Conservation (phyloP, 2,113 vertebrate genomes). For the Vidua chalybeata region DNA sequence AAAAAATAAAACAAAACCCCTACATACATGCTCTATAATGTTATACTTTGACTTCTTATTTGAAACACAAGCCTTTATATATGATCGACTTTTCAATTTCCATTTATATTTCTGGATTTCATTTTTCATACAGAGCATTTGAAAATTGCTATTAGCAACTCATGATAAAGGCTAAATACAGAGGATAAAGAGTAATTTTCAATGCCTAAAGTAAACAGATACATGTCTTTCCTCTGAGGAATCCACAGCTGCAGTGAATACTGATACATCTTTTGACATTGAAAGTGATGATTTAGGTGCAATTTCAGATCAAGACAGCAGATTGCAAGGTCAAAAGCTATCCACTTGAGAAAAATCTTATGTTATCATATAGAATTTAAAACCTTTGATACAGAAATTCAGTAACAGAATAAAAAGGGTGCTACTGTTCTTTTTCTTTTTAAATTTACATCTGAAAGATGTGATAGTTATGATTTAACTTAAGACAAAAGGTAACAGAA, state of each 20-base stretch:
- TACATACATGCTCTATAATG: background rate
- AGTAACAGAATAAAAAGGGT: background rate
- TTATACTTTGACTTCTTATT: background rate
- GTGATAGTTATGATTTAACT: background rate
- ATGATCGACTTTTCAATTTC: background rate
- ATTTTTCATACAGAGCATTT: background rate
- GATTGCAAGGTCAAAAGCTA: conserved; percentile 8
- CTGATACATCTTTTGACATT: conserved; percentile 18
- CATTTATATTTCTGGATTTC: background rate
- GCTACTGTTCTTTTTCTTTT: background rate
- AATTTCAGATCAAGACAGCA: conserved; percentile 43
- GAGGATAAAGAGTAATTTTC: background rate
- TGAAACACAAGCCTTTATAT: background rate
- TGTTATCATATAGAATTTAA: background rate
- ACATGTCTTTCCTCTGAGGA: background rate
- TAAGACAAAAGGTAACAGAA: background rate
- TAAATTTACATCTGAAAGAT: background rate
- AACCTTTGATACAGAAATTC: background rate
- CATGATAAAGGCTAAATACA: conserved; percentile 1
- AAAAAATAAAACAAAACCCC: background rate
- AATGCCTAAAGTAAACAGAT: background rate
- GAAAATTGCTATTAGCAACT: background rate
- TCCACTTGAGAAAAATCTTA: background rate
- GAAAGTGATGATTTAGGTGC: background rate
- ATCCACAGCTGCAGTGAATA: background rate